Evolutionary conservation across 2,113 vertebrate genomes (phyloP).

Genomic region (Sinocyclocheilus maitianheensis): DNA sequence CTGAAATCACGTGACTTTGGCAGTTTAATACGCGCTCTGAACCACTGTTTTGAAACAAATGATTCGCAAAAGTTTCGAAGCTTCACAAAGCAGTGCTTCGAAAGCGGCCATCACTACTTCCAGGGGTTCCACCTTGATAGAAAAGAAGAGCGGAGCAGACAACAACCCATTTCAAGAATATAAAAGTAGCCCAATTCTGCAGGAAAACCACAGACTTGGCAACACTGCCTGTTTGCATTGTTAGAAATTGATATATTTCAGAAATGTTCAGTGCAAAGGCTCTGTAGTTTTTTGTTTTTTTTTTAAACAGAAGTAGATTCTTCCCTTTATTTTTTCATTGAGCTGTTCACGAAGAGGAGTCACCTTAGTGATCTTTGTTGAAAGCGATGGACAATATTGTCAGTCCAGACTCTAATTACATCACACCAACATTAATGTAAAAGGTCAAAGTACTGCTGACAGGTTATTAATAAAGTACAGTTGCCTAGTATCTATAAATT

Average conservation of each 20-base stretch:
- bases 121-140: too few relatives aligned
- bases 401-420: neutral
- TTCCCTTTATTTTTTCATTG: neutral
- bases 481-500: neutral
- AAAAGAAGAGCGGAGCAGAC: too few relatives aligned
- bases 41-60: too few relatives aligned
- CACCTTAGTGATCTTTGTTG: constrained; percentile 6
- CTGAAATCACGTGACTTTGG: too few relatives aligned
- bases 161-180: too few relatives aligned
- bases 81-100: too few relatives aligned
- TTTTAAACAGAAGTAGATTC: neutral
- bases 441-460: neutral
- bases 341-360: neutral
- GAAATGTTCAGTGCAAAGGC: neutral
- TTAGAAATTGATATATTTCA: neutral
- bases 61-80: too few relatives aligned
- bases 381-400: constrained; percentile 7
- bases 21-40: too few relatives aligned
- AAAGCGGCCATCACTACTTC: too few relatives aligned
- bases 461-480: neutral
- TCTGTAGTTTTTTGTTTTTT: neutral
- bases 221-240: neutral
- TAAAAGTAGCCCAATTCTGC: too few relatives aligned
- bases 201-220: too few relatives aligned
- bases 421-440: neutral